Evolutionary conservation across 2,888 invertebrate genomes (phyloP).

Genomic region (Maniola hyperantus): DNA sequence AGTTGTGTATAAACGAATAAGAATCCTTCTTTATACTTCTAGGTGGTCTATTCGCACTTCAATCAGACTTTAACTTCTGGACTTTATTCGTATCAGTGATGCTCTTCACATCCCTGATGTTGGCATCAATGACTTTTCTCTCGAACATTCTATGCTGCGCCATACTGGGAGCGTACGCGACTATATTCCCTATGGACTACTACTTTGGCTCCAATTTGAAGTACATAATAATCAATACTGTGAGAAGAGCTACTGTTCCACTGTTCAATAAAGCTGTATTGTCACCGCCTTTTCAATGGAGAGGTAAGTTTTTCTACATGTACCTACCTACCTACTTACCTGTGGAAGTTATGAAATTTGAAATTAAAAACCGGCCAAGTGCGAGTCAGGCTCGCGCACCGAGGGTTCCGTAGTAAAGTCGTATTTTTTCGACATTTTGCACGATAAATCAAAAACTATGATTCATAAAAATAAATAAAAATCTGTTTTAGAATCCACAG

Average conservation of each 20-base stretch:
- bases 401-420: too few relatives aligned
- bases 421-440: too few relatives aligned
- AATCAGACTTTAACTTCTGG: constrained; percentile 85
- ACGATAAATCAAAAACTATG: too few relatives aligned
- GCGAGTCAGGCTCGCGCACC: too few relatives aligned
- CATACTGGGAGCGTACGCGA: constrained; percentile 84
- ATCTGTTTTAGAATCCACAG: too few relatives aligned
- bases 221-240: constrained; percentile 85
- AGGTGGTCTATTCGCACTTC: constrained; percentile 73
- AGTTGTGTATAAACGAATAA: too few relatives aligned
- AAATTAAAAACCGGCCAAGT: too few relatives aligned
- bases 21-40: constrained; percentile 54
- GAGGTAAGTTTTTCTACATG: constrained; percentile 69
- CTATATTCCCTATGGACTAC: constrained; percentile 84
- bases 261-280: constrained; percentile 83
- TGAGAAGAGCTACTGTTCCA: constrained; percentile 83
- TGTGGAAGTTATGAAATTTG: too few relatives aligned
- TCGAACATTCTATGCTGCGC: constrained; percentile 85
- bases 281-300: constrained; percentile 82
- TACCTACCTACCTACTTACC: too few relatives aligned
- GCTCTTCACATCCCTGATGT: constrained; percentile 71
- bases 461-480: too few relatives aligned
- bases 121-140: constrained; percentile 74
- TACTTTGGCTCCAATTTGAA: constrained; percentile 85
- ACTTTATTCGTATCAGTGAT: constrained; percentile 79